Conservation (phyloP, 2,888 invertebrate genomes). For the Ichneumon xanthorius region DNA sequence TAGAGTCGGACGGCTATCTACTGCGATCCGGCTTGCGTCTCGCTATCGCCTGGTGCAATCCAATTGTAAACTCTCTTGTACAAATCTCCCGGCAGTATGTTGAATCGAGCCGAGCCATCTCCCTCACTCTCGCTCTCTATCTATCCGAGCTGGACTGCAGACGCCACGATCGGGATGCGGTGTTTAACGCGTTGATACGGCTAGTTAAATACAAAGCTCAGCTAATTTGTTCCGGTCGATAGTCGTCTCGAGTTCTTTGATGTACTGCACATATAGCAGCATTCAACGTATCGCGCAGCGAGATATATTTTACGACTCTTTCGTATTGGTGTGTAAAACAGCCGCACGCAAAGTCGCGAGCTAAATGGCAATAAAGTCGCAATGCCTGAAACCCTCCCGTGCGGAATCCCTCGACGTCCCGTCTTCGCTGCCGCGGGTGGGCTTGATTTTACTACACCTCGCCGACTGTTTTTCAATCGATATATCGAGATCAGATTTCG, state of each 20-base stretch:
- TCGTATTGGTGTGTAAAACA: conserved; percentile 1
- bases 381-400: not conserved
- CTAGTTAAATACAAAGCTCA: conserved; percentile 78
- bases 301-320: conserved; percentile 9
- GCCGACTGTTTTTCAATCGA: not conserved
- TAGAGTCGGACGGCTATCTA: conserved; percentile 60
- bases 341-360: not conserved
- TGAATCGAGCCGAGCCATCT: not conserved
- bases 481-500: not conserved
- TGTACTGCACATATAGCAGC: conserved; percentile 2
- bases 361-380: conserved; percentile 14
- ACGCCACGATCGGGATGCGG: conserved; percentile 61
- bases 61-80: conserved; percentile 66
- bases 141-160: conserved; percentile 21
- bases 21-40: conserved; percentile 67
- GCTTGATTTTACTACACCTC: not conserved
- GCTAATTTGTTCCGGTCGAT: conserved; percentile 79
- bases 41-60: conserved; percentile 74
- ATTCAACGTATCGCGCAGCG: not conserved
- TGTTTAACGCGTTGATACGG: conserved; percentile 76
- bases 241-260: conserved; percentile 68
- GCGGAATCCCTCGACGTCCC: not conserved
- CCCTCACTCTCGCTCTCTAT: conserved; percentile 15
- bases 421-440: not conserved
- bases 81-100: conserved; percentile 63